phyloP scores from a whole-genome alignment of 1,140 invertebrate species.

The Papilio dardanus region DNA sequence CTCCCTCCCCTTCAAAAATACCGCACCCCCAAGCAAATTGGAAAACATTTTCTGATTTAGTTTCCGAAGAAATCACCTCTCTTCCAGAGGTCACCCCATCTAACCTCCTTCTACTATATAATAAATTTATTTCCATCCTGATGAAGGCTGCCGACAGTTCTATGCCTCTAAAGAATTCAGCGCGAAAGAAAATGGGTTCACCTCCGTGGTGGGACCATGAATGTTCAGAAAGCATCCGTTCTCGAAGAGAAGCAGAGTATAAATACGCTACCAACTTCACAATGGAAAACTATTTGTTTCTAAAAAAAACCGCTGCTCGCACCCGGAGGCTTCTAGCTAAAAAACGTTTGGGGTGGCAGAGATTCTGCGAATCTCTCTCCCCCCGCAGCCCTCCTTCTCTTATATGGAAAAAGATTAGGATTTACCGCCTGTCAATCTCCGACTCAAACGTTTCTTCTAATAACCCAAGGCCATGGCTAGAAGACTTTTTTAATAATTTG shows the following conservation, averaged over 20 bases:
- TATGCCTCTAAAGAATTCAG: background rate
- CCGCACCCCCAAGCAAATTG: background rate
- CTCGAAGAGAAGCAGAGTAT: background rate
- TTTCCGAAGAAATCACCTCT: background rate
- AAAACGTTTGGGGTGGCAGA: background rate
- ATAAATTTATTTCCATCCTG: too few relatives aligned
- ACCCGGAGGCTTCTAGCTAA: background rate
- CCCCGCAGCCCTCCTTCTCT: background rate
- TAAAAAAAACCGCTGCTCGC: background rate
- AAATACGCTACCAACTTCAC: background rate
- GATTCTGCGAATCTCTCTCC: background rate
- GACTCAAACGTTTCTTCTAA: background rate
- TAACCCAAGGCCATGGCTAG: background rate
- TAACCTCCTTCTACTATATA: too few relatives aligned
- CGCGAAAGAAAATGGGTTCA: background rate
- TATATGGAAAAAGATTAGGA: conserved; percentile 8
- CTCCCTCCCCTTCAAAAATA: background rate
- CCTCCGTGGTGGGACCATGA: background rate
- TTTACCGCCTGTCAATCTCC: background rate
- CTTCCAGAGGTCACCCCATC: background rate
- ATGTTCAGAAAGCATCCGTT: background rate
- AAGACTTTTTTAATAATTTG: conserved; percentile 1
- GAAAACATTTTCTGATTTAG: background rate
- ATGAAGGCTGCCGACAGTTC: background rate
- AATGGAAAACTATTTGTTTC: background rate